Base-by-base conservation (phyloP, 2,888 invertebrate genomes). In the Megaustenia siamemsis region DNA sequence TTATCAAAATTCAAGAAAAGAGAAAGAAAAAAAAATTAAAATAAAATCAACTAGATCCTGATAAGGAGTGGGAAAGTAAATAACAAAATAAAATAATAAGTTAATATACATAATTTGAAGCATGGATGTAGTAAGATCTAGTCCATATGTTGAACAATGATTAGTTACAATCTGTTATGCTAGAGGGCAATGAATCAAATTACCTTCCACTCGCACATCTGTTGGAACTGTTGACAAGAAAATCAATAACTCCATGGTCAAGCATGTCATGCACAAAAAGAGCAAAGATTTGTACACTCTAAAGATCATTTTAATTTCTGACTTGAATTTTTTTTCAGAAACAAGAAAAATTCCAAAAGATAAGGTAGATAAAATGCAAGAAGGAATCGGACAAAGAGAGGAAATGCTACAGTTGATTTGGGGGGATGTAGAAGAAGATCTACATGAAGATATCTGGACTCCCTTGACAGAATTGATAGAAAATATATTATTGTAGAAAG, bases 161-260 rank as follows among this genome's bases (percentile, higher is more conserved):
- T 73, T 73, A 73, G 73, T 73, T 21, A 49, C 32, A 73, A 45
- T 49, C 49, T 43, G 73, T 5, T 73, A 49, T 49, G 32, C 21
- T 73, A 73, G 15, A 49, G 49, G 32, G 28, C 49, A 32, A 32
- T 32, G 32, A 45, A 21, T 73, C 15, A 32, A 3, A 49, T 73
- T 73, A 60, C 56, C 76, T 60, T 77, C 40, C 38, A 77, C 38
- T 21, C 40, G 35, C 24, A 56, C 76, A 38, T 77, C 76, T 60
- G 76, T 32, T 24, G 76, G 60, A 45, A 77, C 76, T 77, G 76
- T 77, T 77, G 76, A 77, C 35, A 77, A 77, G 76, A 76, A 56
- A 76, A 77, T 38, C 38, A 77, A n/a, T 56, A 15, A 40, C 73
- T 73, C 15, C 28, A 73, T 4, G 32, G 32, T 45, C 28, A 45